Evolutionary conservation across 2,113 vertebrate species (phyloP), one percentile per base, ranked within the genome.

Genomic region (Caretta caretta): DNA sequence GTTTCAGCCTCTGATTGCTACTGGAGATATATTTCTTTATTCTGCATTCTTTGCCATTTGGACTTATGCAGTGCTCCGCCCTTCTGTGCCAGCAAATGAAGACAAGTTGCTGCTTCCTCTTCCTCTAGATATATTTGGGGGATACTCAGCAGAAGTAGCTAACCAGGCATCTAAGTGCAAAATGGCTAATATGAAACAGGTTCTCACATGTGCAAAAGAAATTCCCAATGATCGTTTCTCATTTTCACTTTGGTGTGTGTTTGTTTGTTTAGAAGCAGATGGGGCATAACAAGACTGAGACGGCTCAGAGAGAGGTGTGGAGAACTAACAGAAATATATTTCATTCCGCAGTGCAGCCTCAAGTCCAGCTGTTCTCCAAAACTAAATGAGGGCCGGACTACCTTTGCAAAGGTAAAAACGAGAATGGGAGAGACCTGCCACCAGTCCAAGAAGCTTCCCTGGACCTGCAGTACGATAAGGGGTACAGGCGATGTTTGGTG

Each of bases 201-300:
- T 20, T 69, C 17, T 69, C 35, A 69, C n/a, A 69, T 69, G 17
- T n/a, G 35, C 65, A 69, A 69, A 69, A 35, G 35, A 72, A 84
- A 88, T 49, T 42, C 51, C 2, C 1, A 1, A 0, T 10, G 13
- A 54, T 1, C 54, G 2, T 76, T 91, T 78, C 11, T 11, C 16
- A 11, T n/a, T 91, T 82, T 38, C 24, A 5, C 46, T 78, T 48
- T 57, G 1, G 0, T 84, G 57, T 59, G 29, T 84, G 59, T 90
- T 84, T 1, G 0, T 81, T 84, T 14, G 5, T 84, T 90, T 78
- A 8, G 59, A 57, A 62, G 29, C 87, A 35, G 17, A 72, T 3
- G 0, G 1, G 1, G 1, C 0, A 0, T 11, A 3, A 57, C 72
- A 85, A 84, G 2, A 85, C 2, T 3, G 54, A 54, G 2, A 1